Conservation (phyloP, 2,113 vertebrate genomes). For the Eurystomus gularis region DNA sequence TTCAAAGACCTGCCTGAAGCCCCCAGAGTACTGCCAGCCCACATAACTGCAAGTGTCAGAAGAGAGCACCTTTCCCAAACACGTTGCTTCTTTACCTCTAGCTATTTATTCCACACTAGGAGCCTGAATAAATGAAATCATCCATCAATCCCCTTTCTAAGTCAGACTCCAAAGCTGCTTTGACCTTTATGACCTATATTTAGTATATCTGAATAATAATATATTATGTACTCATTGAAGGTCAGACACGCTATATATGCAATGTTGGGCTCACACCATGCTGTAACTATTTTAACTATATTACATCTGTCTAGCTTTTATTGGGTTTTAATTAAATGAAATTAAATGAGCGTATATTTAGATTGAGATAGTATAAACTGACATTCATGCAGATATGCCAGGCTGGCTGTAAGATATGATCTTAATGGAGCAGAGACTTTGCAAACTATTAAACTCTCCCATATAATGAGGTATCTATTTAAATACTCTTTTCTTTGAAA, state of each 20-base stretch:
- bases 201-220: conserved; percentile 11
- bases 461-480: conserved; percentile 57
- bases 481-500: conserved; percentile 42
- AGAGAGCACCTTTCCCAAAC: conserved; percentile 10
- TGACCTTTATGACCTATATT: conserved; percentile 33
- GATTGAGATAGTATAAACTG: conserved; percentile 61
- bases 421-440: conserved; percentile 61
- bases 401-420: conserved; percentile 38
- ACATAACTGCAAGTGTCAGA: background rate
- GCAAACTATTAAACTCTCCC: conserved; percentile 62
- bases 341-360: conserved; percentile 65
- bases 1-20: conserved; percentile 7
- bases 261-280: background rate
- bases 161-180: background rate
- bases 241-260: background rate
- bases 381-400: conserved; percentile 53
- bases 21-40: conserved; percentile 8
- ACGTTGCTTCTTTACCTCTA: background rate
- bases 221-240: background rate
- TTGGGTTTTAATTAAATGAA: conserved; percentile 79
- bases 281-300: conserved; percentile 70
- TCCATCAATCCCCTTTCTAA: background rate
- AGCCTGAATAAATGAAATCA: conserved; percentile 9
- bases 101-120: background rate
- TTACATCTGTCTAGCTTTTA: conserved; percentile 76